Conservation (phyloP, 2,113 vertebrate species). For the Potamarius usumacintae region DNA sequence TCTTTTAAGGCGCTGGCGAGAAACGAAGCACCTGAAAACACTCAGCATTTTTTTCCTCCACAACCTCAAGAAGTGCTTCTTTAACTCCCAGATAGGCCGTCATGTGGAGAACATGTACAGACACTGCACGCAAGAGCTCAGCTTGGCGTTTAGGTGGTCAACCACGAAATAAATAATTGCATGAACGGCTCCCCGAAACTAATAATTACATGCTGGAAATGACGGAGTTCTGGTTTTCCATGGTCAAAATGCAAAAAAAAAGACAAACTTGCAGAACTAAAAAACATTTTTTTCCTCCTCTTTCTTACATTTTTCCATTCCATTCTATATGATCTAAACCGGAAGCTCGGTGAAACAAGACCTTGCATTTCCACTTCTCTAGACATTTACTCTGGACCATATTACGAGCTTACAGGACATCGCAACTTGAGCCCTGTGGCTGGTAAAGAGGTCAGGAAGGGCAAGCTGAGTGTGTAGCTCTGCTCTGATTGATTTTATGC, state of each 20-base stretch:
- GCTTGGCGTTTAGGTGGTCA: constrained; percentile 67
- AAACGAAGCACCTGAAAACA: constrained; percentile 51
- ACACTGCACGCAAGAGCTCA: constrained; percentile 59
- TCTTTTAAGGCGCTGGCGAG: constrained; percentile 38
- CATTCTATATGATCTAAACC: constrained; percentile 61
- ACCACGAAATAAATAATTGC: constrained; percentile 71
- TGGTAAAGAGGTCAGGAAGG: constrained; percentile 46
- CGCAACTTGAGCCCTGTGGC: constrained; percentile 13
- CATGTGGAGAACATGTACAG: constrained; percentile 63
- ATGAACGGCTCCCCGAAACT: constrained; percentile 65
- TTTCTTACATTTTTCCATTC: constrained; percentile 67
- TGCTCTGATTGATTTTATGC: constrained; percentile 38
- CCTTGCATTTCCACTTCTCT: constrained; percentile 41
- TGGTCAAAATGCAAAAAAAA: constrained; percentile 54
- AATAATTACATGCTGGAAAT: constrained; percentile 75
- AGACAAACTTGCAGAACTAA: constrained; percentile 44
- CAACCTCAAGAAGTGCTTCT: constrained; percentile 58
- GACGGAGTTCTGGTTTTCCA: constrained; percentile 70
- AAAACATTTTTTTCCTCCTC: constrained; percentile 36
- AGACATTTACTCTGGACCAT: constrained; percentile 64
- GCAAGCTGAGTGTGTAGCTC: constrained; percentile 12
- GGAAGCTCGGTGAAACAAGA: constrained; percentile 67
- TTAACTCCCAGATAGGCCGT: constrained; percentile 58
- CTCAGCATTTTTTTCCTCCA: constrained; percentile 37
- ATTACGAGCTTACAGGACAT: constrained; percentile 56